phyloP scores from a whole-genome alignment of 2,888 invertebrate species.

The Sesia apiformis region DNA sequence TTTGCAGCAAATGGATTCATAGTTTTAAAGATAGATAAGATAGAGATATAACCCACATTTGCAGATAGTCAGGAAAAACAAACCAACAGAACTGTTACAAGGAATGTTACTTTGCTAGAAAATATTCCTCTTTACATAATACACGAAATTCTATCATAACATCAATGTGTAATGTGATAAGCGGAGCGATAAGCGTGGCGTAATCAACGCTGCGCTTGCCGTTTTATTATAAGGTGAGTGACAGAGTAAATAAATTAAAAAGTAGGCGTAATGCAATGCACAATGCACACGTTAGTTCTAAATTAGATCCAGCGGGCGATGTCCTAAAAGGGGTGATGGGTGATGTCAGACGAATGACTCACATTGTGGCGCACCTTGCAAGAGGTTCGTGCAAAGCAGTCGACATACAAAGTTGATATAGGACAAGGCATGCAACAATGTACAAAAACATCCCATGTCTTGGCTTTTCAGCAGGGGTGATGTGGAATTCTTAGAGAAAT shows the following conservation, averaged over 20 bases:
- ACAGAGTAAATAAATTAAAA: too few species aligned
- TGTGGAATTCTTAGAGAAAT: background rate
- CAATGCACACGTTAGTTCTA: too few species aligned
- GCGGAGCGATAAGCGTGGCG: slow-evolving; percentile 1
- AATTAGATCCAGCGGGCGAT: too few species aligned
- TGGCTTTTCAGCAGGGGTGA: too few species aligned
- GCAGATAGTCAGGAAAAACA: slow-evolving; percentile 2
- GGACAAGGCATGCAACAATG: too few species aligned
- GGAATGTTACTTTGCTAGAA: slow-evolving; percentile 28
- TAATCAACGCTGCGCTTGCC: background rate
- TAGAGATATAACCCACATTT: background rate
- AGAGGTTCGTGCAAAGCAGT: too few species aligned
- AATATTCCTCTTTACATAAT: slow-evolving; percentile 32
- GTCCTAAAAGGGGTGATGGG: too few species aligned
- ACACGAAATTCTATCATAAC: slow-evolving; percentile 18
- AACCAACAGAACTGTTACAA: slow-evolving; percentile 17
- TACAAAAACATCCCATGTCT: background rate
- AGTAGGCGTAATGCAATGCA: too few species aligned
- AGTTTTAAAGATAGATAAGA: background rate
- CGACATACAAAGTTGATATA: too few species aligned
- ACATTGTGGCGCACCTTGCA: too few species aligned
- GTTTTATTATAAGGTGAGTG: slow-evolving; percentile 1
- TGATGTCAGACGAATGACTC: too few species aligned
- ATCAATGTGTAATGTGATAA: background rate
- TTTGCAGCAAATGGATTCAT: too few species aligned